Percentiles rank a stretch among this genome's conserved stretches.
Conservation (phyloP, 2,113 vertebrate genomes). For the zebrafish (Danio rerio) region GRCz12tu NC_133183.1:17870001-17870500, state of each 20-base stretch:
- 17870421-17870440: conserved; percentile 99
- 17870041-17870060: too few relatives aligned
- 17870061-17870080: too few relatives aligned
- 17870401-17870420: conserved; percentile 98
- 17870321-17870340: conserved; percentile 99
- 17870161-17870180: too few relatives aligned
- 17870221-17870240: too few relatives aligned
- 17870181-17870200: too few relatives aligned
- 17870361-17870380: conserved; percentile 99
- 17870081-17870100: too few relatives aligned
- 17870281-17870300: conserved; percentile 78
- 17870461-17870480: conserved; percentile 98
- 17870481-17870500: conserved; percentile 98
- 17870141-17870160: too few relatives aligned
- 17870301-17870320: conserved; percentile 94
- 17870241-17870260: not conserved
- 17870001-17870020: too few relatives aligned
- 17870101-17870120: too few relatives aligned
- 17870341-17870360: conserved; percentile 99
- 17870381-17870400: conserved; percentile 99
- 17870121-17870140: too few relatives aligned
- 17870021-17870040: too few relatives aligned
- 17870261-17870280: conserved; percentile 69
- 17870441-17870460: conserved; percentile 99
- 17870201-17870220: too few relatives aligned